Evolutionary conservation across 2,113 vertebrate genomes (phyloP), one percentile per base, ranked within the genome.

Genomic region (Pycnonotus jocosus): DNA sequence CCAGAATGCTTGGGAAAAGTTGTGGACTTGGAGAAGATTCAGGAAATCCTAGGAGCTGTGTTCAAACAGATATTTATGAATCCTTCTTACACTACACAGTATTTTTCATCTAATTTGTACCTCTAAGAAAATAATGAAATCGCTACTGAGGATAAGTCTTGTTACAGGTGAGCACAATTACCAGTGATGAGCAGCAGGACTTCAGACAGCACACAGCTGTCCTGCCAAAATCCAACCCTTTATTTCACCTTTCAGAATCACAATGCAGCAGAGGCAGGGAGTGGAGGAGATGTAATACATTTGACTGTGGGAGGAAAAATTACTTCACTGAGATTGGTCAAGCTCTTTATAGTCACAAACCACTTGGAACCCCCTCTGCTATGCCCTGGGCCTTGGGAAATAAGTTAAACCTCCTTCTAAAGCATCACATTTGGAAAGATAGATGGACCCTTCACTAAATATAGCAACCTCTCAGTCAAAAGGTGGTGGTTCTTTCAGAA

Each of bases 121-220:
- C 50, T 27, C 64, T 70, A 83, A 70, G 16, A 54, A 69, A 85
- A 48, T 7, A 35, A 62, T 31, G 21, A 56, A 62, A 84, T 73
- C 0, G 0, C 33, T 38, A 11, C 14, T 0, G 0, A 54, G 27
- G 81, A 38, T 58, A 60, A 56, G 40, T 37, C 25, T 70, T 5
- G 0, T 28, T 50, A 51, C 20, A 81, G 45, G 11, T 53, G 64
- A 93, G 65, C 25, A 69, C 25, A 86, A 22, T 37, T 50, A n/a
- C 19, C 22, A 78, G 31, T 7, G 30, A 66, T 5, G 25, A 81
- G 54, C 71, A 92, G 94, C 35, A 81, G 45, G 70, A 83, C n/a
- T 24, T 66, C 71, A 54, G 82, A 70, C 58, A 70, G 20, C 81
- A 35, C 21, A 70, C 74, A 72, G 44, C 35, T 76, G 27, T 25